Conservation (phyloP, 2,888 invertebrate genomes). For the Dinocampus coccinellae region DNA sequence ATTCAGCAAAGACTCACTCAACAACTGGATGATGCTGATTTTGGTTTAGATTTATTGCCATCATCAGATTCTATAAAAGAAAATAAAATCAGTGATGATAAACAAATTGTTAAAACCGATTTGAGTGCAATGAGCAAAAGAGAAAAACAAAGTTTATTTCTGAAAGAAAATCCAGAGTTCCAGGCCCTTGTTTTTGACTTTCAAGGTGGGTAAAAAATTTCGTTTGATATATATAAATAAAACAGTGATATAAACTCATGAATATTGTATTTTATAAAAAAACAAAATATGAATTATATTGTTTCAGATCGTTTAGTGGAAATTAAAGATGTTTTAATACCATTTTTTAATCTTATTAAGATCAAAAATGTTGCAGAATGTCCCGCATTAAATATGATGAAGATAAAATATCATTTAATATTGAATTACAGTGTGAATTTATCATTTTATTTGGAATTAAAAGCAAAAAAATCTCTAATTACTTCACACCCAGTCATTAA, state of each 20-base stretch:
- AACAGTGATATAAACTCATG: too few relatives aligned
- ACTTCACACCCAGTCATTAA: conserved; percentile 92
- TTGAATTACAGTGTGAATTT: conserved; percentile 89
- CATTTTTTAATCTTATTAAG: conserved; percentile 77
- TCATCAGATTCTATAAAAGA: conserved; percentile 53
- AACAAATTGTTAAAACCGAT: conserved; percentile 79
- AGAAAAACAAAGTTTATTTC: conserved; percentile 82
- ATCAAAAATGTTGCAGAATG: conserved; percentile 76
- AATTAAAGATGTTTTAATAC: conserved; percentile 76
- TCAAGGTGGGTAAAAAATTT: conserved; percentile 72
- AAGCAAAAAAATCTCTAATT: conserved; percentile 79
- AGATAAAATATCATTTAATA: conserved; percentile 78
- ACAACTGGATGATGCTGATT: conserved; percentile 85
- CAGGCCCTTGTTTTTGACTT: conserved; percentile 83
- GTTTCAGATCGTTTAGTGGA: conserved; percentile 72
- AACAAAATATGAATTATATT: background rate
- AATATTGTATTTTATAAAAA: background rate
- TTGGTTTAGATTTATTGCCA: conserved; percentile 73
- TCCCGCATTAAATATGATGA: conserved; percentile 79
- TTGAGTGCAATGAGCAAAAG: conserved; percentile 80
- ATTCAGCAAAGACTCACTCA: conserved; percentile 83
- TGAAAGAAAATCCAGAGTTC: conserved; percentile 92
- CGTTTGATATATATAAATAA: background rate
- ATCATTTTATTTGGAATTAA: conserved; percentile 86
- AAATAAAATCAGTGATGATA: conserved; percentile 48